Evolutionary conservation across 2,797 vertebrate species (phyloP), one percentile per base, ranked within the genome.

Genomic region (Poeciliopsis turneri): DNA sequence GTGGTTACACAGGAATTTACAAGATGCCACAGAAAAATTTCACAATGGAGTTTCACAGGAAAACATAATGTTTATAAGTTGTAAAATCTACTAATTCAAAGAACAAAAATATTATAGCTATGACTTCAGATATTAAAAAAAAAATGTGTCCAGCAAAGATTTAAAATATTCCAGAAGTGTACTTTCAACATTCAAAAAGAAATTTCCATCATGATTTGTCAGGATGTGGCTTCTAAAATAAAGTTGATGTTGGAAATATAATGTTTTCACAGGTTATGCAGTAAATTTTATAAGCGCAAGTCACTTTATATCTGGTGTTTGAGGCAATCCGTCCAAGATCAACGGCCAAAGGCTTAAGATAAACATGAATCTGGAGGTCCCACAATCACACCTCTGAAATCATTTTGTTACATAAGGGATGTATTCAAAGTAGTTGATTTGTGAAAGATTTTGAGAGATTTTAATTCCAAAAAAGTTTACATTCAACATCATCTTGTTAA

Each of bases 11-110:
- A 41, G 55, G 75, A 36, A 69, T 88, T 85, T 74, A 78, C 66
- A 57, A 75, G 78, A 49, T 16, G 61, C 46, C 47, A 61, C 77
- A 9, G 83, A 78, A 85, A 85, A 83, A 80, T 79, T 77, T 79
- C 73, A 82, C 53, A 66, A 41, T 74, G 20, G 3, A 33, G 57
- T 75, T 18, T 51, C 79, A 80, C 1, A 25, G 75, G 49, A 78
- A 82, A 68, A 55, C 23, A 39, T n/a, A n/a, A n/a, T 43, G 41
- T 39, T n/a, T 45, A 12, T 23, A 68, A n/a, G 39, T 45, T 43
- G 23, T 69, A 23, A 68, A 41, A 41, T 25, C 9, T 18, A 41
- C 3, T 25, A 23, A 68, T 68, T 39, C 20, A 25, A 41, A 68
- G 11, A 51, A 53, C 18, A 72, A 73, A 43, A 68, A 68, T 23